Evolutionary conservation across 2,113 vertebrate genomes (phyloP).

Genomic region (Paedocypris sp.): DNA sequence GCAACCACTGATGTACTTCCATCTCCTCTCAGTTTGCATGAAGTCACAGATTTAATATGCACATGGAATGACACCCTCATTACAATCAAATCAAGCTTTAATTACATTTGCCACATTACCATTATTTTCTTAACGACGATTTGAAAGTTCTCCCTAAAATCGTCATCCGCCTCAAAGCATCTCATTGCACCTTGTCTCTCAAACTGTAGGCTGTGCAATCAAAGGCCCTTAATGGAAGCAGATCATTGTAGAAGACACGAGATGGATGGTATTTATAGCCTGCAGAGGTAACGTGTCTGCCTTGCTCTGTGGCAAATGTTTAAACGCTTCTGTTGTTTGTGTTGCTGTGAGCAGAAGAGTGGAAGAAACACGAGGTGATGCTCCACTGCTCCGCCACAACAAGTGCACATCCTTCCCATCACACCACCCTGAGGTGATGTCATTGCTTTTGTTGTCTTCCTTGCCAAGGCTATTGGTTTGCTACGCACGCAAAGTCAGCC

Average conservation of each 20-base stretch:
- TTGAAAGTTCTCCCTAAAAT: constrained; percentile 6
- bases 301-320: constrained; percentile 25
- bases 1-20: neutral
- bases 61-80: neutral
- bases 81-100: neutral
- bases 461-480: neutral
- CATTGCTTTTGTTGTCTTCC: neutral
- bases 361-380: constrained; percentile 14
- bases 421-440: neutral
- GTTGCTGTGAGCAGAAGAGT: constrained; percentile 18
- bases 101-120: constrained; percentile 3
- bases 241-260: neutral
- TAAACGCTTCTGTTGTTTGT: constrained; percentile 25
- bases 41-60: neutral
- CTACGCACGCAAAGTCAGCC: neutral
- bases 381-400: constrained; percentile 13
- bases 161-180: neutral
- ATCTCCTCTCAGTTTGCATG: neutral
- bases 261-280: constrained; percentile 16
- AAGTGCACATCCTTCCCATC: constrained; percentile 3
- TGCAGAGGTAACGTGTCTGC: constrained; percentile 5
- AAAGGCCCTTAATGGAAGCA: neutral
- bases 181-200: constrained; percentile 11
- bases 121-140: neutral
- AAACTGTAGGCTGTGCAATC: neutral